Percentiles rank a stretch among this genome's conserved stretches.
Conservation (phyloP, 2,888 invertebrate genomes). For the Aspidiotus rigidus region DNA sequence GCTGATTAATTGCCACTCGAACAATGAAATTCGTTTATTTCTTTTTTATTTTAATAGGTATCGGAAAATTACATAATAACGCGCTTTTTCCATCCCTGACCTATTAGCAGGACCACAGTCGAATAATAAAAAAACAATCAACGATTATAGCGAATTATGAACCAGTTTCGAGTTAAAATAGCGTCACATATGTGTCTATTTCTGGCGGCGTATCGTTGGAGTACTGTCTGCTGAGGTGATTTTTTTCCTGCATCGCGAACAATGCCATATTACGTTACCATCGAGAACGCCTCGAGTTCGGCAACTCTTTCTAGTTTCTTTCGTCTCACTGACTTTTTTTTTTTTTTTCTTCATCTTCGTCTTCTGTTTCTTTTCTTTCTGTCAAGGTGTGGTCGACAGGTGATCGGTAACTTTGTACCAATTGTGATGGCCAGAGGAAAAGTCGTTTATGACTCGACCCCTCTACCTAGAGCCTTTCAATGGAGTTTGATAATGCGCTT, state of each 20-base stretch:
- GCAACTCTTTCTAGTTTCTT: slow-evolving; percentile 16
- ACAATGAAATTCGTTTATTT: background rate
- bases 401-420: background rate
- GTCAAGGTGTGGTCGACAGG: slow-evolving; percentile 28
- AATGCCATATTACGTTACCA: slow-evolving; percentile 17
- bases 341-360: background rate
- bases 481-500: too few relatives aligned
- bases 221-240: background rate
- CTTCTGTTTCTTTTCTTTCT: slow-evolving; percentile 8
- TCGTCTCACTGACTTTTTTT: slow-evolving; percentile 7
- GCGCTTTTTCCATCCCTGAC: background rate
- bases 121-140: background rate
- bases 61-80: background rate
- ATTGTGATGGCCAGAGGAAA: background rate
- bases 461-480: slow-evolving; percentile 23
- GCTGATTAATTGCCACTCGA: too few relatives aligned
- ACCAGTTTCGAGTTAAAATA: slow-evolving; percentile 10
- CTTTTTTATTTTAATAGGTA: background rate
- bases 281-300: slow-evolving; percentile 30
- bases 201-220: background rate
- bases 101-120: background rate
- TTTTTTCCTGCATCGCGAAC: background rate
- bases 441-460: slow-evolving; percentile 13
- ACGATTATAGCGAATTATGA: slow-evolving; percentile 7
- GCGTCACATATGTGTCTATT: background rate